Base-by-base conservation (phyloP, 2,113 vertebrate genomes). In the Zosterops japonicus region DNA sequence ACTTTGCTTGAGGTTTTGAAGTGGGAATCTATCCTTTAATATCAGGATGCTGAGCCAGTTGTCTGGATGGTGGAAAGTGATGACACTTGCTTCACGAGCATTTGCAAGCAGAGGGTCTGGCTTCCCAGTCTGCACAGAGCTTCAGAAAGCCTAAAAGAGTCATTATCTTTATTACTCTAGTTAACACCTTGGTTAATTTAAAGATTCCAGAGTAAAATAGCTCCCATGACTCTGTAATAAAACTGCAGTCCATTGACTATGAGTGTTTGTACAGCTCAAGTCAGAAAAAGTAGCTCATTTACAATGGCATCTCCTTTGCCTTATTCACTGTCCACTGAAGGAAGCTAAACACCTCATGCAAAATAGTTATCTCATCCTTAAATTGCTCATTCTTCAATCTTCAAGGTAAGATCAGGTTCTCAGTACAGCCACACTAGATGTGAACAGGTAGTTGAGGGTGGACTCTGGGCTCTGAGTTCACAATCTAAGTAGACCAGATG, bases 141-240 rank as follows among this genome's bases (percentile, higher is more conserved):
- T 85, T 65, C 78, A 83, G 36, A 16, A 74, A 90, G 61, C 22
- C 41, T 91, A n/a, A 88, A 93, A 94, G 36, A 85, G 52, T 25
- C 22, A 56, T 93, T 91, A 83, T 72, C 82, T 95, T 91, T 70
- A 88, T 63, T 83, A 75, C 39, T 5, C 50, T 90, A 83, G 78
- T 93, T 95, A 96, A 93, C 29, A 80, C 47, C 71, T 90, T 94
- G 79, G 74, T 80, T 83, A 96, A 94, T 88, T 93, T 95, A 95
- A 95, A 95, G 75, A 81, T 60, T 74, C 17, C 36, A 64, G 39
- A 74, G 44, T 28, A 78, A 94, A 96, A 94, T 44, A 86, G 56
- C 71, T 94, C 87, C 83, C 90, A 60, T 44, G 75, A 70, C 71
- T 80, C 76, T 44, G 27, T n/a, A 95, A 88, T 77, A 88, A 93